Conservation (phyloP, 2,113 vertebrate genomes). For the Gymnorhina tibicen region DNA sequence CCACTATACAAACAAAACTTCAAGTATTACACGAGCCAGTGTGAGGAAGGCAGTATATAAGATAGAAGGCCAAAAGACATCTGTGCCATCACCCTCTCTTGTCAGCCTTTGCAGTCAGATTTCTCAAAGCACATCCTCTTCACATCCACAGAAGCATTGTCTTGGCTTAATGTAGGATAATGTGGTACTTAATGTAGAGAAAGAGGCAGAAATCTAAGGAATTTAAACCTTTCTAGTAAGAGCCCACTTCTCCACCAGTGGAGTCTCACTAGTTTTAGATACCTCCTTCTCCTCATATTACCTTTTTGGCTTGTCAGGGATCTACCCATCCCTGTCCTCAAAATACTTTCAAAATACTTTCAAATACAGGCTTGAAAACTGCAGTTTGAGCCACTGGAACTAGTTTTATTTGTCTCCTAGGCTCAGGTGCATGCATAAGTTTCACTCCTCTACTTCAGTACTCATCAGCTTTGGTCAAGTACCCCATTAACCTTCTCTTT, state of each 20-base stretch:
- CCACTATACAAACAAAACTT: not conserved
- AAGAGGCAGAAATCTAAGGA: not conserved
- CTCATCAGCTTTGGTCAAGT: not conserved
- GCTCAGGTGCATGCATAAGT: not conserved
- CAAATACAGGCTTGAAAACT: not conserved
- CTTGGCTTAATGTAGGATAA: not conserved
- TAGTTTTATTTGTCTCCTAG: not conserved
- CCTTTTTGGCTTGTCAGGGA: not conserved
- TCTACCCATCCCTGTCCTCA: not conserved
- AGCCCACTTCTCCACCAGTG: not conserved
- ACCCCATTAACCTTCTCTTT: not conserved
- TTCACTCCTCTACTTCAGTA: not conserved
- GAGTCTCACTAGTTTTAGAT: not conserved
- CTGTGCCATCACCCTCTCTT: fast-evolving
- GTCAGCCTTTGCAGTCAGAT: not conserved
- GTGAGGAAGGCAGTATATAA: not conserved
- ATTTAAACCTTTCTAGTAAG: not conserved
- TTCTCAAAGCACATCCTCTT: not conserved
- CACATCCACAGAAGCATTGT: not conserved
- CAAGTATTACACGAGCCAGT: fast-evolving
- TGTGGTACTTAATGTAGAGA: fast-evolving
- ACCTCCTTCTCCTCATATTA: not conserved
- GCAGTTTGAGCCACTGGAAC: not conserved
- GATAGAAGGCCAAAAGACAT: not conserved
- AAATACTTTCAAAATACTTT: not conserved